Conservation (phyloP, 2,797 vertebrate species). For the Distichodus sexfasciatus region DNA sequence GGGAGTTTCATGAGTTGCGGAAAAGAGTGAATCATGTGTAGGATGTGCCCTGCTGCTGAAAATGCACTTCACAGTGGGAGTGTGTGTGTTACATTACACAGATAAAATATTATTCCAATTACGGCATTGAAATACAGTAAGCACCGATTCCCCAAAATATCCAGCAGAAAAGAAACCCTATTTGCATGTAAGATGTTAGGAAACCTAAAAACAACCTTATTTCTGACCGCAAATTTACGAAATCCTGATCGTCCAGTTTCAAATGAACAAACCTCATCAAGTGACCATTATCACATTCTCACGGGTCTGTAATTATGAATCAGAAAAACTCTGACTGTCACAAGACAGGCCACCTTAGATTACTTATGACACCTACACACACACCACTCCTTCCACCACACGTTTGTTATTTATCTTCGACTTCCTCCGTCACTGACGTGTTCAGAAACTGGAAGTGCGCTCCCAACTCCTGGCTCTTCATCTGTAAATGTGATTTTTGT, state of each 20-base stretch:
- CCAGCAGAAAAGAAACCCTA: too few species aligned
- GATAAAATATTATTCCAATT: too few species aligned
- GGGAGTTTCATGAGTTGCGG: constrained; percentile 14
- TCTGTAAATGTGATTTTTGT: too few species aligned
- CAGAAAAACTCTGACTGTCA: constrained; percentile 20
- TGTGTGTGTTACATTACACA: background rate
- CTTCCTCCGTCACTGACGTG: background rate
- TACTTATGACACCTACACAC: constrained; percentile 15
- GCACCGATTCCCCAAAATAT: background rate
- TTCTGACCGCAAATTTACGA: background rate
- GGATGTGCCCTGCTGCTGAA: constrained; percentile 21
- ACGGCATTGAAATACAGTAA: background rate
- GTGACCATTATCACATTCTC: background rate
- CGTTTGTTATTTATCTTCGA: constrained; percentile 36
- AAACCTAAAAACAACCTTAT: background rate
- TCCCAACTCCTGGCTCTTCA: too few species aligned
- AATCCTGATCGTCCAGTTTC: background rate
- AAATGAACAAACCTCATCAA: background rate
- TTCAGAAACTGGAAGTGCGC: background rate
- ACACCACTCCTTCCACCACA: background rate
- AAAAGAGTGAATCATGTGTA: constrained; percentile 30
- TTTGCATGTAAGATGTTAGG: too few species aligned
- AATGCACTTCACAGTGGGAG: constrained; percentile 10
- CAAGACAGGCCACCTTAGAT: constrained; percentile 7
- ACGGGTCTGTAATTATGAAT: background rate